phyloP scores from a whole-genome alignment of 2,113 vertebrate species.

The Dissostichus mawsoni region DNA sequence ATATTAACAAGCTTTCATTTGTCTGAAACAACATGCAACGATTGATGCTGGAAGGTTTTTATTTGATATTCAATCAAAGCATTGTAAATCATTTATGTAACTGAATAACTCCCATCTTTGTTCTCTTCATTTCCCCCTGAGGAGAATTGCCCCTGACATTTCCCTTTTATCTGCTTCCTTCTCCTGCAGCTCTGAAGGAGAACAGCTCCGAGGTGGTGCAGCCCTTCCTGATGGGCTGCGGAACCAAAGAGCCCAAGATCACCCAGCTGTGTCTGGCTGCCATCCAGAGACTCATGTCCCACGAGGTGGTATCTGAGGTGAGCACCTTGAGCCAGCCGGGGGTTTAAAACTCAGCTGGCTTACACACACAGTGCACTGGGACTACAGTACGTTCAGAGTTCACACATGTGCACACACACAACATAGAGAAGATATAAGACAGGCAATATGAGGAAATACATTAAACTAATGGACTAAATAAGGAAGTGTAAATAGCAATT shows the following conservation, averaged over 20 bases:
- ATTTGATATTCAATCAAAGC: background rate
- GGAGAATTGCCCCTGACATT: background rate
- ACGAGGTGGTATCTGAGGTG: constrained; percentile 99
- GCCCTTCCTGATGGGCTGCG: constrained; percentile 98
- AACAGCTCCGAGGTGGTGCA: constrained; percentile 99
- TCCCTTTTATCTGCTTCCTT: background rate
- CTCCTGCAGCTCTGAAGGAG: constrained; percentile 91
- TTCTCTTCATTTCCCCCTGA: background rate
- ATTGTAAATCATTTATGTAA: background rate
- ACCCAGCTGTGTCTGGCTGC: constrained; percentile 97
- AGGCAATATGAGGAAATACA: too few species aligned
- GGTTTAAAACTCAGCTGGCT: background rate
- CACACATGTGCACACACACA: background rate
- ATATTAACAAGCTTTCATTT: background rate
- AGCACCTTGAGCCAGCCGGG: constrained; percentile 15
- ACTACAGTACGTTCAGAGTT: background rate
- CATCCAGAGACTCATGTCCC: constrained; percentile 98
- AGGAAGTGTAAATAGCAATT: background rate
- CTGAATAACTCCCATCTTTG: background rate
- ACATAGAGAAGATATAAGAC: background rate
- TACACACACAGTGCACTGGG: background rate
- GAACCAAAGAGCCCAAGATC: constrained; percentile 99
- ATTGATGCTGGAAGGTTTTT: background rate
- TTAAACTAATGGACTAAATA: background rate
- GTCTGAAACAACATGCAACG: background rate